Evolutionary conservation across 2,797 vertebrate genomes (phyloP), one percentile per base, ranked within the genome.

Genomic region (Phyllotis vaccarum): DNA sequence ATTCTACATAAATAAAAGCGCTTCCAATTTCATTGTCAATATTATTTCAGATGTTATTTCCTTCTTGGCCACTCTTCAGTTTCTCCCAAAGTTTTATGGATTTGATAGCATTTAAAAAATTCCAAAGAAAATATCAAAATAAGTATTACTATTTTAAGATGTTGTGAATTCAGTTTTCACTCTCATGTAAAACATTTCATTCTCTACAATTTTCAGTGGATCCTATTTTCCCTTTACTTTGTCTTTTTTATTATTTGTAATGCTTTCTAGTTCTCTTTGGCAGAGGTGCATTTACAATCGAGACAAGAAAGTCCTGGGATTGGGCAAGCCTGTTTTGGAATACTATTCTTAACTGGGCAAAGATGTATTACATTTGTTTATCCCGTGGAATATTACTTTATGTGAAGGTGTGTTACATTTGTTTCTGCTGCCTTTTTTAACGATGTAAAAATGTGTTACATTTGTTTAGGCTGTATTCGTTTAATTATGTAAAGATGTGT

Each of bases 31-130:
- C 43, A 93, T 58, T 87, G 49, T 27, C 80, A 95, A 81, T 74
- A 90, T 83, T 86, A 96, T 91, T 52, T 81, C 60, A 95, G 93
- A 70, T 93, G 19, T 93, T 82, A 92, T 49, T 88, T 89, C 37
- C 74, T 80, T 86, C 22, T 95, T 91, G 54, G 54, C 91, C 86
- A 8, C 2, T 46, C 94, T 92, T 27, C 21, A 86, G 49, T 83
- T 95, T 96, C 46, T 95, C 24, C 46, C 22, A 95, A 64, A 40
- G 56, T 56, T 95, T 90, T 74, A 88, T 72, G 12, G 60, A 82
- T 80, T 92, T 89, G 90, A 85, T 6, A 91, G 37, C 13, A 90
- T 78, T 94, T 92, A 95, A 83, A 91, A 79, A 96, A 90, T 16
- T 82, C 43, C 34, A 91, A 52, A 83, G 49, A 70, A 17, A 75